phyloP scores from a whole-genome alignment of 2,888 invertebrate species.

The Seladonia tumulorum region DNA sequence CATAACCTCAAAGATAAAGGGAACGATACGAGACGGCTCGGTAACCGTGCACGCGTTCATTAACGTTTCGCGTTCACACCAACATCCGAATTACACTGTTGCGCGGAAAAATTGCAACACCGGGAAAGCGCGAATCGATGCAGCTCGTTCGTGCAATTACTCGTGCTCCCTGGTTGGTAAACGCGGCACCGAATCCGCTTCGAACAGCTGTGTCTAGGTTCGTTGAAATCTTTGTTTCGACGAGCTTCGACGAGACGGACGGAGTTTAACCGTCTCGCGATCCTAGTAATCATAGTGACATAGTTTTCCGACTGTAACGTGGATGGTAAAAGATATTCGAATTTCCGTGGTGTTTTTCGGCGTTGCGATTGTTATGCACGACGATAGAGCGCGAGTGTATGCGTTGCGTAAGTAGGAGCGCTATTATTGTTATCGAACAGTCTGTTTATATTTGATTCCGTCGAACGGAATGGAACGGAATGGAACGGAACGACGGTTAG shows the following conservation, averaged over 20 bases:
- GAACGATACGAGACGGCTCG: not conserved
- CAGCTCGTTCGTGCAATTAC: not conserved
- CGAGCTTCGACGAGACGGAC: not conserved
- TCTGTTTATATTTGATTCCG: conserved; percentile 4
- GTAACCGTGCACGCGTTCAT: not conserved
- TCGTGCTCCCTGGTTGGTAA: not conserved
- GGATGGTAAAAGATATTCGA: not conserved
- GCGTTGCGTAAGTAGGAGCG: conserved; percentile 12
- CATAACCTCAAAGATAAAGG: conserved; percentile 14
- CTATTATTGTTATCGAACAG: conserved; percentile 16
- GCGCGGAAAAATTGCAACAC: not conserved
- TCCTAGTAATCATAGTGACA: not conserved
- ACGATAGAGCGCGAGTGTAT: not conserved
- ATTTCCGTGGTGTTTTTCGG: not conserved
- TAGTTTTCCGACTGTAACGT: not conserved
- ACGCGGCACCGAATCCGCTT: not conserved
- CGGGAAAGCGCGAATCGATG: not conserved
- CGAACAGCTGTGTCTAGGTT: not conserved
- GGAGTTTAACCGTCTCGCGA: not conserved
- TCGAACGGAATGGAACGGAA: not conserved
- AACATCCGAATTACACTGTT: not conserved
- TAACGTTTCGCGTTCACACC: not conserved
- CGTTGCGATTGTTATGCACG: not conserved
- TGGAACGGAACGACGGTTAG: not conserved
- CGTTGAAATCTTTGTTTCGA: not conserved